Evolutionary conservation across 2,113 vertebrate genomes (phyloP), one percentile per base, ranked within the genome.

Genomic region (Boulengeromyrus knoepffleri): DNA sequence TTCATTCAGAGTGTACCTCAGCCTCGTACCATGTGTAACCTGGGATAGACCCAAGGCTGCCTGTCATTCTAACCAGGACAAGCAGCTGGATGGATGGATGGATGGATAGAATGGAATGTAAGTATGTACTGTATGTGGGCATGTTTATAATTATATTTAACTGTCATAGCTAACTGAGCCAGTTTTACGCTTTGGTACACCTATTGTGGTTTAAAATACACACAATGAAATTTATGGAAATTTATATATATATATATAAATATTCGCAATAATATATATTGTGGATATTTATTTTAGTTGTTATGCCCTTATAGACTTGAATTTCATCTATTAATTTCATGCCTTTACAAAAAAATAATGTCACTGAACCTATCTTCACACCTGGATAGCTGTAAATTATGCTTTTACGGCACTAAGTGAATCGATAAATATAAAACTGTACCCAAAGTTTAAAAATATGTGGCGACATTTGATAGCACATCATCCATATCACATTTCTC

Each of bases 401-500:
- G 31, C 36, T 36, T 77, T 39, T 39, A 80, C 8, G 3, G 36
- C 74, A 1, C 3, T 42, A 5, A 27, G 1, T 4, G 62, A 70
- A 70, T 70, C 10, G 27, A 70, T 70, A 31, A 31, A 70, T 70
- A 13, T 70, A 31, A 66, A 27, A 27, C n/a, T 66, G n/a, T 7
- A 0, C 24, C 58, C 58, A 36, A 13, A 74, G 27, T 77, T 77
- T 80, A 80, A 80, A 19, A 80, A 19, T 39, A 80, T 42, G 74
- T 19, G n/a, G 74, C 39, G 74, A 17, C 5, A 42, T 80, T 80
- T 80, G 5, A 80, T 42, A 94, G 91, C 87, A 92, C 90, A 90
- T 91, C 27, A 90, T 91, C 90, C 90, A 88, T 96, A 94, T 96
- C 94, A 93, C 90, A 91, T 95, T 95, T 90, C 47, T 92, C 93